These are phyloP conservation scores for Alloplasta piceator DNA, from an alignment of 2,888 invertebrate genomes.

Conservation along the genomic window DNA sequence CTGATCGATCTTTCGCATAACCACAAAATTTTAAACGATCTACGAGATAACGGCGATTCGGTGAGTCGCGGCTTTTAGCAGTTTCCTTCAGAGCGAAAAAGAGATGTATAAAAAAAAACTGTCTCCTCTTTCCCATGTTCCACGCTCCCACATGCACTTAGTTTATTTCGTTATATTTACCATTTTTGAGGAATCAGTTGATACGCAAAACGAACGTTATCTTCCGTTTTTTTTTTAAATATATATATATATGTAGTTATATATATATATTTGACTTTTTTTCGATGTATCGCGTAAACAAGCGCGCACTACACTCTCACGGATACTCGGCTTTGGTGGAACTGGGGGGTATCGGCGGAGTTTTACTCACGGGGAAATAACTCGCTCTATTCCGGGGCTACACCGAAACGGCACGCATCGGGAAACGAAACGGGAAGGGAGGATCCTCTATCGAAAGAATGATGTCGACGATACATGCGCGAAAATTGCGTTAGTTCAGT, in stretches of 20 bases:
- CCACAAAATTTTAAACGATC: too few relatives aligned
- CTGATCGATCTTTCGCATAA: too few relatives aligned
- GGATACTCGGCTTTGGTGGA: slow-evolving; percentile 76
- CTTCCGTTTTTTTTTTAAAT: slow-evolving; percentile 30
- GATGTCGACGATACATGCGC: slow-evolving; percentile 63
- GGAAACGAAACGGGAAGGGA: slow-evolving; percentile 78
- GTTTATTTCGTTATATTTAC: slow-evolving; percentile 75
- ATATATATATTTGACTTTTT: too few relatives aligned
- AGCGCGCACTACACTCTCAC: slow-evolving; percentile 81
- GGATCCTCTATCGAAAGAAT: slow-evolving; percentile 75
- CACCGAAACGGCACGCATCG: slow-evolving; percentile 68
- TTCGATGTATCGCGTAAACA: slow-evolving; percentile 72
- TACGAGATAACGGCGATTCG: too few relatives aligned
- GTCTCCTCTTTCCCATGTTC: too few relatives aligned
- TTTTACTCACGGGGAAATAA: slow-evolving; percentile 1
- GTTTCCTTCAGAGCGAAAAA: too few relatives aligned
- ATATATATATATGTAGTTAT: too few relatives aligned
- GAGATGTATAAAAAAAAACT: too few relatives aligned
- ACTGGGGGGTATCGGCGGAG: slow-evolving; percentile 76
- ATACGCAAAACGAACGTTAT: slow-evolving; percentile 59
- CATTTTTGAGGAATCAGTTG: slow-evolving; percentile 77
- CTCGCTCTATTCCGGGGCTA: slow-evolving; percentile 73
- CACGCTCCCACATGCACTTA: not conserved
- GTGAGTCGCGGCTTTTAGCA: too few relatives aligned
- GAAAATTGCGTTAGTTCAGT: slow-evolving; percentile 75